Evolutionary conservation across 2,113 vertebrate genomes (phyloP).

Genomic region (human (Homo sapiens)): DNA sequence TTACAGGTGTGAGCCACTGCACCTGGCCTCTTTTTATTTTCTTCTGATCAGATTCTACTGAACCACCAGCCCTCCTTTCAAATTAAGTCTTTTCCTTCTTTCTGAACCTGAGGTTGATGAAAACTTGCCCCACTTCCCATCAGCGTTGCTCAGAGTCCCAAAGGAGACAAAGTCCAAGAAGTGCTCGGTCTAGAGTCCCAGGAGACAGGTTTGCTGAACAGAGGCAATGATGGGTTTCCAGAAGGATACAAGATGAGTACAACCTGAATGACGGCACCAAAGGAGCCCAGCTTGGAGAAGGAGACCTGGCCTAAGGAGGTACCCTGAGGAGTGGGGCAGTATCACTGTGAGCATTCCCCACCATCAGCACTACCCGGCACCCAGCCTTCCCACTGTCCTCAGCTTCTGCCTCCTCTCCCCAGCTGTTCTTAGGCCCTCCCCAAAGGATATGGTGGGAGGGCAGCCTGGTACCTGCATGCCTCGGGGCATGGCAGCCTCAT

Average conservation of each 20-base stretch:
- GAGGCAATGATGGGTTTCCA: not conserved
- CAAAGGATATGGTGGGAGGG: not conserved
- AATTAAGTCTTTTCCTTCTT: constrained; percentile 15
- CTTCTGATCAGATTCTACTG: too few relatives aligned
- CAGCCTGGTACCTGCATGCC: constrained; percentile 91
- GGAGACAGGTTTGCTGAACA: not conserved
- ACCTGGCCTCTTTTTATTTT: too few relatives aligned
- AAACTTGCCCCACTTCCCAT: not conserved
- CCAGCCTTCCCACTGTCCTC: not conserved
- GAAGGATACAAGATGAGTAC: constrained; percentile 98
- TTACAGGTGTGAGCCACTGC: too few relatives aligned
- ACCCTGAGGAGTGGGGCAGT: constrained; percentile 81
- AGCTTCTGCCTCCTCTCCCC: not conserved
- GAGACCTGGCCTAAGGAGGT: constrained; percentile 94
- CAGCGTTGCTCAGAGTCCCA: not conserved
- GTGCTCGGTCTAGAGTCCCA: not conserved
- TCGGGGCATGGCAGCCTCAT: constrained; percentile 95
- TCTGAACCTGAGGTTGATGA: not conserved
- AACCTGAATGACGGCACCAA: constrained; percentile 95
- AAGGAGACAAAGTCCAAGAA: not conserved
- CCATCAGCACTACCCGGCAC: not conserved
- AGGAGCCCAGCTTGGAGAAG: constrained; percentile 95
- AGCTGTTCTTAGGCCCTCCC: not conserved
- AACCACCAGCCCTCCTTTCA: not conserved
- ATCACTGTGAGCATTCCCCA: not conserved